Percentiles rank a stretch among this genome's conserved stretches.
phyloP scores from a whole-genome alignment of 2,888 invertebrate species.

The Matsumyia berberina region DNA sequence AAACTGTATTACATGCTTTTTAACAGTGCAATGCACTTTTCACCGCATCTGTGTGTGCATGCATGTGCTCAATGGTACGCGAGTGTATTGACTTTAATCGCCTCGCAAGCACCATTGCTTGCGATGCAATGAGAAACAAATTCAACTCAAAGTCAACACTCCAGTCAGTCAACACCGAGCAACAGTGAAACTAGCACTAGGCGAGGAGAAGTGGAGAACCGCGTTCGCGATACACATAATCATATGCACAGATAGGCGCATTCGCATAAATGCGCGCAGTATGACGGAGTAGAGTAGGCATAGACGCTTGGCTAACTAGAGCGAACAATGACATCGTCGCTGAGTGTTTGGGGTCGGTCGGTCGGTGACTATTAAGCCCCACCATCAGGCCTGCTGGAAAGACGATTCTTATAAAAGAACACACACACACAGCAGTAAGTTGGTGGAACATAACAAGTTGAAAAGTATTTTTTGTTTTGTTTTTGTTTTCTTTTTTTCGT shows the following conservation, averaged over 20 bases:
- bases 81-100: conserved; percentile 72
- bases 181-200: conserved; percentile 7
- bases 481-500: conserved; percentile 22
- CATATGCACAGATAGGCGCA: conserved; percentile 52
- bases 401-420: conserved; percentile 33
- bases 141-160: conserved; percentile 67
- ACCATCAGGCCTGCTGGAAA: conserved; percentile 21
- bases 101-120: conserved; percentile 66
- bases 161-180: neutral
- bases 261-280: conserved; percentile 59
- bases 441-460: conserved; percentile 58
- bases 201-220: conserved; percentile 5
- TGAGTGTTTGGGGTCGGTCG: conserved; percentile 67
- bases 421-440: conserved; percentile 26
- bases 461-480: conserved; percentile 52
- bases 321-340: conserved; percentile 74
- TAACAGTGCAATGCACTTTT: conserved; percentile 74
- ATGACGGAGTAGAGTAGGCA: conserved; percentile 25
- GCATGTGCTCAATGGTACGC: neutral
- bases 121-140: conserved; percentile 62
- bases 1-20: conserved; percentile 49
- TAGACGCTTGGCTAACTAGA: conserved; percentile 73
- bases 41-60: neutral
- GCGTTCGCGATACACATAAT: conserved; percentile 41
- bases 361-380: conserved; percentile 32